These are phyloP conservation scores for Pseudochaenichthys georgianus DNA, from an alignment of 2,797 vertebrate genomes.

Conservation along the genomic window DNA sequence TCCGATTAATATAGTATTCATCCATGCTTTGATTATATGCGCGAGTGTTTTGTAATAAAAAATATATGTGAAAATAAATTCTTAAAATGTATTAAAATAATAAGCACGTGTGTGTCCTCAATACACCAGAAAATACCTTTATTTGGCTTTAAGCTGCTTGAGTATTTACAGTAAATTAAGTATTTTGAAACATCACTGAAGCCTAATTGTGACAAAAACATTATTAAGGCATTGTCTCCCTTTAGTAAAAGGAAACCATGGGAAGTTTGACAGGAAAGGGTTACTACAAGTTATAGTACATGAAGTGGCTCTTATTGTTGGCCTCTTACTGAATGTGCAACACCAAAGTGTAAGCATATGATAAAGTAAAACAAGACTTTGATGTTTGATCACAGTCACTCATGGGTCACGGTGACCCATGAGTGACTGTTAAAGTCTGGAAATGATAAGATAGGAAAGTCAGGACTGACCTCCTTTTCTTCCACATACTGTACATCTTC, in stretches of 20 bases:
- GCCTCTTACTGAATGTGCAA: background rate
- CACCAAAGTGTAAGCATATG: background rate
- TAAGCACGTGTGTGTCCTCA: background rate
- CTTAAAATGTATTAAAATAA: background rate
- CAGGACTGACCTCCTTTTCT: background rate
- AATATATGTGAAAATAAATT: background rate
- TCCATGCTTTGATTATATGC: background rate
- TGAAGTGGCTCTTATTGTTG: background rate
- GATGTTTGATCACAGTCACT: conserved; percentile 3
- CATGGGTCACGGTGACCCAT: conserved; percentile 9
- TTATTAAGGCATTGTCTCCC: background rate
- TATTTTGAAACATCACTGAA: background rate
- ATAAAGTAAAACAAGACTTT: conserved; percentile 5
- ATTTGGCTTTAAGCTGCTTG: background rate
- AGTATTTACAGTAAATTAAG: background rate
- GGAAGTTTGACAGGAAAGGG: background rate
- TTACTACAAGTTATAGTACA: background rate
- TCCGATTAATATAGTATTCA: background rate
- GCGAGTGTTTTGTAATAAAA: background rate
- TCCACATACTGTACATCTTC: background rate
- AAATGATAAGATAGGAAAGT: conserved; percentile 29
- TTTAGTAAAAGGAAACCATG: background rate
- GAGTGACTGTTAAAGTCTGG: conserved; percentile 8
- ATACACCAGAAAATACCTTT: too few relatives aligned
- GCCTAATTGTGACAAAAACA: too few relatives aligned